Evolutionary conservation across 2,797 vertebrate species (phyloP).

Genomic region (Catostomus latipinnis): DNA sequence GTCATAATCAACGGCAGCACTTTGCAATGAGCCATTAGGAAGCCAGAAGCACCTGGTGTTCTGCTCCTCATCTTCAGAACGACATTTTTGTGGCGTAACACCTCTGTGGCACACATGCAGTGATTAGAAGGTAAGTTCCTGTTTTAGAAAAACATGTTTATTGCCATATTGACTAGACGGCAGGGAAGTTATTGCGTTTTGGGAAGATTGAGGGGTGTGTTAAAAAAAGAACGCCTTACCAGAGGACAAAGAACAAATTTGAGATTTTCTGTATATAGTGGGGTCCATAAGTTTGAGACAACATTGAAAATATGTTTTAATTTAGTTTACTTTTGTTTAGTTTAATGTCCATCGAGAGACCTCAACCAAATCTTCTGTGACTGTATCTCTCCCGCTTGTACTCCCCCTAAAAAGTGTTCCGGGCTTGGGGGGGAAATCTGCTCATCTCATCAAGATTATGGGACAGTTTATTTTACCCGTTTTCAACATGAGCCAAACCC

Average conservation of each 20-base stretch:
- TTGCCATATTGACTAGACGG: slow-evolving; percentile 29
- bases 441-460: slow-evolving; percentile 32
- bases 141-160: slow-evolving; percentile 39
- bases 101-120: neutral
- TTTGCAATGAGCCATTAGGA: slow-evolving; percentile 37
- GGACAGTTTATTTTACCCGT: neutral
- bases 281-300: too few relatives aligned
- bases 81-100: neutral
- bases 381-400: neutral
- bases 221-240: too few relatives aligned
- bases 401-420: neutral
- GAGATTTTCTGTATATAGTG: too few relatives aligned
- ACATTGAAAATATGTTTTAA: too few relatives aligned
- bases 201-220: neutral
- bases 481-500: neutral
- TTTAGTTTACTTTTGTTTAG: too few relatives aligned
- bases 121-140: slow-evolving; percentile 5
- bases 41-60: slow-evolving; percentile 27
- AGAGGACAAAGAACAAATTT: too few relatives aligned
- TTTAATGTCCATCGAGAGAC: slow-evolving; percentile 5
- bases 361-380: neutral
- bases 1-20: slow-evolving; percentile 29
- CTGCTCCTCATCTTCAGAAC: slow-evolving; percentile 5
- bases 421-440: slow-evolving; percentile 26
- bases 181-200: slow-evolving; percentile 17